Evolutionary conservation across 1,140 invertebrate species (phyloP).

Genomic region (Saxidomus purpurata): DNA sequence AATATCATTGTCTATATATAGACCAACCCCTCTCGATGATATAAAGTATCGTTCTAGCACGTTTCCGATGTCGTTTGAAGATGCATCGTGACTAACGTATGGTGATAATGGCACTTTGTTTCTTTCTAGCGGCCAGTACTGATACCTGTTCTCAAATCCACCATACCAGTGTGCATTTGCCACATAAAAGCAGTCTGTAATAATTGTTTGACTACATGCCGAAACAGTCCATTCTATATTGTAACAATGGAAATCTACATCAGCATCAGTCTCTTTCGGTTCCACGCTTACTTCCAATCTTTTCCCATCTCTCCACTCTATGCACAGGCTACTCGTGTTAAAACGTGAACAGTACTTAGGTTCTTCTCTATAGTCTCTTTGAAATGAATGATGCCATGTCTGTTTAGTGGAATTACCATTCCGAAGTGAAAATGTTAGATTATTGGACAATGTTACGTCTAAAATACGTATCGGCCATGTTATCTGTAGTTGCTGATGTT

Average conservation of each 20-base stretch:
- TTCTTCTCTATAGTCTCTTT: too few relatives aligned
- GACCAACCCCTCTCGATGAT: slow-evolving; percentile 80
- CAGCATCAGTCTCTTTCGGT: neutral
- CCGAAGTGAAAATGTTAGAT: neutral
- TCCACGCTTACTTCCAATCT: neutral
- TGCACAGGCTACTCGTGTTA: neutral
- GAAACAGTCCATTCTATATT: slow-evolving; percentile 64
- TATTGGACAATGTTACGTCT: neutral
- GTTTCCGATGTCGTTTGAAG: slow-evolving; percentile 63
- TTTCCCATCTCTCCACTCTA: slow-evolving; percentile 23
- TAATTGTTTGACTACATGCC: slow-evolving; percentile 57
- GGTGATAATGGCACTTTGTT: slow-evolving; percentile 72
- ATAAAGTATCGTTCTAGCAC: slow-evolving; percentile 81
- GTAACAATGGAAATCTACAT: slow-evolving; percentile 52
- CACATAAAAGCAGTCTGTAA: slow-evolving; percentile 79
- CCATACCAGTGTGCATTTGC: slow-evolving; percentile 78
- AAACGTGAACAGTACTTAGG: neutral
- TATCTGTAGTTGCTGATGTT: neutral
- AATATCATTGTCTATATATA: slow-evolving; percentile 76
- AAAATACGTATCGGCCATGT: neutral
- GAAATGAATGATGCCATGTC: neutral
- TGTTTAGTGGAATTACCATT: neutral
- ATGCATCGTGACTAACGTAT: slow-evolving; percentile 70
- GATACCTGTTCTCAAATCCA: slow-evolving; percentile 84
- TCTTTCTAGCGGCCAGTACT: slow-evolving; percentile 86